Base-by-base conservation (phyloP, 2,888 invertebrate species). In the Eupithecia vulgata region DNA sequence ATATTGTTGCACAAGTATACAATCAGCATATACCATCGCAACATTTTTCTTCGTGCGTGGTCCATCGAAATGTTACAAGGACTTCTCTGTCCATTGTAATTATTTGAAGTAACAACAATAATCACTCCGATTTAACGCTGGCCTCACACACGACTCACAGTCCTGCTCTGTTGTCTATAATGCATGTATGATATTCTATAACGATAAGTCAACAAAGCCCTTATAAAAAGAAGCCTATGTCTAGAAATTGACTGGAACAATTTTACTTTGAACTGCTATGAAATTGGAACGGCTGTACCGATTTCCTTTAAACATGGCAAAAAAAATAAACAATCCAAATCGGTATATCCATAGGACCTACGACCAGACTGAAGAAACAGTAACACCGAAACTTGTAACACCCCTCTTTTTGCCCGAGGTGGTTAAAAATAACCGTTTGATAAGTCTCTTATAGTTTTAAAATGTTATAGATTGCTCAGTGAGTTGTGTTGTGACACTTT, bases 11-110 rank as follows among this genome's bases (percentile, higher is more conserved):
- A 13, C 21, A 65, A 21, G 15, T 40, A 65, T 7, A 5, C 15
- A 65, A 25, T 40, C 21, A 67, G 52, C 59, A 45, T 81, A 45
- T 79, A 81, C 79, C 79, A 79, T 79, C 73, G 80, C 78, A 80
- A 76, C 75, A 82, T 81, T 82, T 81, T 84, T 82, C 82, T 79
- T 79, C 78, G 71, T 77, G 76, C 81, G 78, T 78, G 81, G 82
- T 81, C 80, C 82, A 85, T 83, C 84, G 37, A 88, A 88, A 84
- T 84, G 90, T 89, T 90, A 90, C 90, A 89, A 90, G 90, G 90
- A 83, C 84, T 79, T 74, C 73, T 15, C 73, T 15, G 79, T 81
- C 69, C 83, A 81, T 83, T 79, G 81, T 85, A 85, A 88, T 88
- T 86, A 84, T 68, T 57, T 67, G 59, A 72, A 37, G 64, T 61